Conservation (phyloP, 2,797 vertebrate genomes). For the Labroides dimidiatus region DNA sequence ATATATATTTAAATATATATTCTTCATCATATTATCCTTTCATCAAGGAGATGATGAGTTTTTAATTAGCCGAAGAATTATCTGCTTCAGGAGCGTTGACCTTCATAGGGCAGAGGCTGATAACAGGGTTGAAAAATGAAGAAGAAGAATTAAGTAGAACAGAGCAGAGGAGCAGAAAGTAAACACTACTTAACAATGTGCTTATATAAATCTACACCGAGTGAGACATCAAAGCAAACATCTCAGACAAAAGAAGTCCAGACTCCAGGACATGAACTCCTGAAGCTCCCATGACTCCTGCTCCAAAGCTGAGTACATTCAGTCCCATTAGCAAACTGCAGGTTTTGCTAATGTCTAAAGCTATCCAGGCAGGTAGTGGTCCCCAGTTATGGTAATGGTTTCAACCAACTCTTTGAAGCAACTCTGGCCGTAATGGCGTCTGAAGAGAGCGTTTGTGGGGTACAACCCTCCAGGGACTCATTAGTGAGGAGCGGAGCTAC, state of each 20-base stretch:
- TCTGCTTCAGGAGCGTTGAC: slow-evolving; percentile 57
- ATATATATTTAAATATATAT: slow-evolving; percentile 24
- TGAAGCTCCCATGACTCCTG: slow-evolving; percentile 55
- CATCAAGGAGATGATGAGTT: slow-evolving; percentile 62
- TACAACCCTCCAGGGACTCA: slow-evolving; percentile 77
- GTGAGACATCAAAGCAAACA: slow-evolving; percentile 73
- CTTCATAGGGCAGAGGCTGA: slow-evolving; percentile 66
- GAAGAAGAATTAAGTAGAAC: slow-evolving; percentile 44
- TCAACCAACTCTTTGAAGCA: slow-evolving; percentile 73
- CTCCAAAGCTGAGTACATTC: slow-evolving; percentile 54
- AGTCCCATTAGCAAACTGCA: slow-evolving; percentile 66
- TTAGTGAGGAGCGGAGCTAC: slow-evolving; percentile 70
- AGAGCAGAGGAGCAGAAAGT: slow-evolving; percentile 44
- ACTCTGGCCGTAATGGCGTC: slow-evolving; percentile 68
- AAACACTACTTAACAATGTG: slow-evolving; percentile 66
- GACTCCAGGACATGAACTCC: slow-evolving; percentile 58
- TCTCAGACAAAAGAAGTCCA: slow-evolving; percentile 47
- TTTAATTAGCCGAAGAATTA: slow-evolving; percentile 73
- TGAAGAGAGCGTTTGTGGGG: slow-evolving; percentile 71
- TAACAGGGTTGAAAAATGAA: slow-evolving; percentile 44
- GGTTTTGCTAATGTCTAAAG: slow-evolving; percentile 63
- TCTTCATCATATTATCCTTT: slow-evolving; percentile 61
- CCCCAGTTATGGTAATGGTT: slow-evolving; percentile 65
- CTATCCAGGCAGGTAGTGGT: slow-evolving; percentile 69
- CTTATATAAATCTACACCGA: slow-evolving; percentile 61